Conservation (phyloP, 2,797 vertebrate species). For the Alca torda region DNA sequence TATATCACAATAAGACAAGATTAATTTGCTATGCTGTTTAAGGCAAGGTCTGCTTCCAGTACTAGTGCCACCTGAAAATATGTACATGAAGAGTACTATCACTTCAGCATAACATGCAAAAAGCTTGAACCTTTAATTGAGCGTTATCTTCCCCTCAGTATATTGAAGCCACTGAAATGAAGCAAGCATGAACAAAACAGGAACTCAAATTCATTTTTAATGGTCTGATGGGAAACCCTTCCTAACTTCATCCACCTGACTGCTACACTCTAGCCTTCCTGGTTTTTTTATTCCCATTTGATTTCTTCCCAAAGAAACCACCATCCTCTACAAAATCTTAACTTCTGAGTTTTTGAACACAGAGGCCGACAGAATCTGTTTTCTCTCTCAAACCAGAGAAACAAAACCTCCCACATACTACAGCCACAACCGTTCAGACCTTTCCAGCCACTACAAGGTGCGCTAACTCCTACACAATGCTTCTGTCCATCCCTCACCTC, state of each 20-base stretch:
- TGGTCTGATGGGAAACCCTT: background rate
- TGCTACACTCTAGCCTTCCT: background rate
- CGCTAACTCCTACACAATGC: too few species aligned
- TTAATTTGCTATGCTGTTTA: background rate
- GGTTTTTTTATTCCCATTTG: background rate
- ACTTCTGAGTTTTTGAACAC: background rate
- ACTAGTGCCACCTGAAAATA: background rate
- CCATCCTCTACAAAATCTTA: background rate
- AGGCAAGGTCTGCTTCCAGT: background rate
- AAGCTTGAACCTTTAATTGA: background rate
- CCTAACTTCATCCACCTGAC: background rate
- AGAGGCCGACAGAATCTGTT: background rate
- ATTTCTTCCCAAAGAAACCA: background rate
- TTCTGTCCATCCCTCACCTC: background rate
- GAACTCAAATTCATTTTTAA: background rate
- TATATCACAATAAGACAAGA: background rate
- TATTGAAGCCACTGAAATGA: background rate
- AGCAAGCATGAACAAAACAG: background rate
- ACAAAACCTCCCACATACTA: background rate
- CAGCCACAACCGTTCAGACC: background rate
- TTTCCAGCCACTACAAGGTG: background rate
- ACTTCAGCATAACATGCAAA: background rate
- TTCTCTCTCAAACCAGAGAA: background rate
- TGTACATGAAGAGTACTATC: background rate
- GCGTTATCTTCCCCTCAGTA: background rate